Conservation (phyloP, 2,113 vertebrate genomes). For the Pipa parva region DNA sequence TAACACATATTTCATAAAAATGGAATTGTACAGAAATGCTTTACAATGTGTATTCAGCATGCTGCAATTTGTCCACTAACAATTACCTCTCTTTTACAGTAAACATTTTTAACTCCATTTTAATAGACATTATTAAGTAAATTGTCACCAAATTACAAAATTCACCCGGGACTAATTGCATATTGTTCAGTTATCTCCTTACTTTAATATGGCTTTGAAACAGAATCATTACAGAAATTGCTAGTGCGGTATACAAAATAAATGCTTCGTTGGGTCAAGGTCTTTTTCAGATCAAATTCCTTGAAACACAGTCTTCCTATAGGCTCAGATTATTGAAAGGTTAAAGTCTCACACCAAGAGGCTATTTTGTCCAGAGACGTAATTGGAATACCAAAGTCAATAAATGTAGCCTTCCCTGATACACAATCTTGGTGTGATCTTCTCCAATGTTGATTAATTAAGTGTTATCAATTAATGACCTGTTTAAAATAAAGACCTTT, state of each 20-base stretch:
- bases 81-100: neutral
- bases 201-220: neutral
- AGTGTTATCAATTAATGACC: conserved; percentile 76
- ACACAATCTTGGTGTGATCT: conserved; percentile 70
- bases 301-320: conserved; percentile 51
- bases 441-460: conserved; percentile 74
- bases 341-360: conserved; percentile 62
- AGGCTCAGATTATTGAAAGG: conserved; percentile 65
- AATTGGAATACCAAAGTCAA: conserved; percentile 72
- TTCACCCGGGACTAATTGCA: neutral
- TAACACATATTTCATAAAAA: no score
- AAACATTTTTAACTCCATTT: neutral
- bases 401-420: conserved; percentile 56
- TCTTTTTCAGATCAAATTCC: conserved; percentile 57
- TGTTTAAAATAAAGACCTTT: conserved; percentile 65
- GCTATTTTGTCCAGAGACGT: conserved; percentile 56
- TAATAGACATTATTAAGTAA: neutral
- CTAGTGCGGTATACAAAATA: neutral
- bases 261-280: conserved; percentile 51
- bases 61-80: neutral
- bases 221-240: neutral
- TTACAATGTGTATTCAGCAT: no score
- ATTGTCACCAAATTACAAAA: neutral
- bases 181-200: neutral
- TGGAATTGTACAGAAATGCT: no score